Evolutionary conservation across 2,888 invertebrate species (phyloP), one percentile per base, ranked within the genome.

Genomic region (Acronicta alni): DNA sequence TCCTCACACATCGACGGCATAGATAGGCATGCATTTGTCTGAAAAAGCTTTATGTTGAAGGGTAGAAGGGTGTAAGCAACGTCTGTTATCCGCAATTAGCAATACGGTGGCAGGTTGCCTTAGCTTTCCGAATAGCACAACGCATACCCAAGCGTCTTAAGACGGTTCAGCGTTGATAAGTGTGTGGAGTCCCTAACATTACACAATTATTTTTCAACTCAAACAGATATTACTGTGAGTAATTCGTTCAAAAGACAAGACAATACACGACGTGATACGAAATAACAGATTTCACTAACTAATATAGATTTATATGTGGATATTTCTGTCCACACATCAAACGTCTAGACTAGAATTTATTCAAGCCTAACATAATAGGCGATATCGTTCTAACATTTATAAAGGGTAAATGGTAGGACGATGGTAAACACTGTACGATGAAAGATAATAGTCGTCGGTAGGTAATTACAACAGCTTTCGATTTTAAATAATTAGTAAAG

Each of bases 291-390:
- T 4, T 16, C 38, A 17, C 17, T 48, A 51, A 45, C 38, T 64
- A 72, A 72, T 58, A 41, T 43, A 41, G 46, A 67, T 62, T 52
- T 57, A 67, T 64, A 47, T 48, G 57, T 68, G 47, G 39, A 44
- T n/a, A n/a, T n/a, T n/a, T n/a, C n/a, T n/a, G n/a, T n/a, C n/a
- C n/a, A n/a, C n/a, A n/a, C 37, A 47, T 44, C 18, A 23, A 46
- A 39, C 42, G 68, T 72, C 70, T 72, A 72, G 73, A 62, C 73
- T 41, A 1, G 10, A 53, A 72, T 59, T 42, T 18, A 49, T 57
- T 60, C 20, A 15, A 9, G 37, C 23, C 30, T 47, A 46, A 45
- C 17, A 48, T 32, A 48, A 48, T 48, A 53, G 18, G 37, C 37
- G 20, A n/a, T 35, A 35, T 35, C 32, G 20, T 37, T 72, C 4